Evolutionary conservation across 2,888 invertebrate species (phyloP), one percentile per base, ranked within the genome.

Genomic region (Lucinisca nassula): DNA sequence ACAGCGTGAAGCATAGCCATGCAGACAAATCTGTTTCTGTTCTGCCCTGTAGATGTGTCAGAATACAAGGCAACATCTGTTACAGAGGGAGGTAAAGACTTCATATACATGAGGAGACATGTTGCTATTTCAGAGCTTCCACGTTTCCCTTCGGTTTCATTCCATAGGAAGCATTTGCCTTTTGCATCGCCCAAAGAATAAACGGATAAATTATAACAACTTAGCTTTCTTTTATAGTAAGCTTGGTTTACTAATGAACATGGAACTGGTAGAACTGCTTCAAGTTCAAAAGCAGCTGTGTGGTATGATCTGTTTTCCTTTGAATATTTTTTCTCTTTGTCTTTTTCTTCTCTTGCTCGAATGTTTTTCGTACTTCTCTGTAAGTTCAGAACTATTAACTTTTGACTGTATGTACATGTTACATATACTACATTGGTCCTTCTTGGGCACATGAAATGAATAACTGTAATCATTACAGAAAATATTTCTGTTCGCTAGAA

Each of bases 381-480:
- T 37, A 17, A 30, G 38, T 38, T 73, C 70, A 1, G n/a, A n/a
- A 21, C 17, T 86, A 27, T 61, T 49, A 74, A 35, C 45, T 45
- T 40, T 35, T n/a, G n/a, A 37, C 32, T 32, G 27, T 40, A 21
- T 38, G n/a, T 67, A 27, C 76, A 82, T 8, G 3, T 30, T 32
- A 37, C 75, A 24, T 72, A 76, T 1, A 76, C 0, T 30, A 76
- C 84, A 84, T 58, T 80, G 84, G 51, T 80, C 84, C 58, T 79
- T 84, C 38, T 84, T 79, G 1, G 79, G 84, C 14, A 45, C 45
- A 14, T 17, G 40, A 51, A 78, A 84, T 10, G 75, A 67, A 6
- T 40, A 74, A 10, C 74, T 84, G 32, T 17, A 78, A 6, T 91
- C 74, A 8, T 37, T 75, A 27, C 88, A 87, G 51, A 91, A 91